Evolutionary conservation across 1,140 invertebrate species (phyloP).

Genomic region (Dermatophagoides farinae): DNA sequence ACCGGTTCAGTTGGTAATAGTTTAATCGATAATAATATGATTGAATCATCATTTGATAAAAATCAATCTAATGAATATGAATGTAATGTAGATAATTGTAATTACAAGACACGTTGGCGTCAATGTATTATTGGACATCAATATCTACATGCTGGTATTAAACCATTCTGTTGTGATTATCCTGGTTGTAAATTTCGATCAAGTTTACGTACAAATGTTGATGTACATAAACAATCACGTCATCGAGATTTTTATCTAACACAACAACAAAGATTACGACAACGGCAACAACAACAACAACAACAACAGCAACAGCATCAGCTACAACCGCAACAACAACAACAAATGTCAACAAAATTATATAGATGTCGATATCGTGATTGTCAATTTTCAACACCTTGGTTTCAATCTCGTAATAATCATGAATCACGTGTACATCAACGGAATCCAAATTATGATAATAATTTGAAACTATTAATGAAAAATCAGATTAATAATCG

Average conservation of each 20-base stretch:
- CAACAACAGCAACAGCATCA: background rate
- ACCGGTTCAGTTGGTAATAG: background rate
- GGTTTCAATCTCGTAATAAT: background rate
- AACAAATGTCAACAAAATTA: background rate
- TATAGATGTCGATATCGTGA: background rate
- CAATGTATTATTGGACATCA: constrained; percentile 10
- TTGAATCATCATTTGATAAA: background rate
- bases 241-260: too few species aligned
- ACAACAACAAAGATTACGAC: too few species aligned
- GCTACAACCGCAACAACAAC: too few species aligned
- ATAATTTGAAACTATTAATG: too few species aligned
- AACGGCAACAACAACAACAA: too few species aligned
- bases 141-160: constrained; percentile 2
- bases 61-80: background rate
- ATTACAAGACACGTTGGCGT: background rate
- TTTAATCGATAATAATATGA: background rate
- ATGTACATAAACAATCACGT: constrained; percentile 1
- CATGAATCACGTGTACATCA: background rate
- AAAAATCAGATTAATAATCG: too few species aligned
- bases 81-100: constrained; percentile 3
- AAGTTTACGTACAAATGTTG: constrained; percentile 5
- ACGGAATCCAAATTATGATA: too few species aligned
- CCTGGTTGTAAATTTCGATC: constrained; percentile 9
- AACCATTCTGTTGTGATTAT: constrained; percentile 9
- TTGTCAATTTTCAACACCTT: background rate